Base-by-base conservation (phyloP, 1,140 invertebrate species). In the Caenorhabditis latens region DNA sequence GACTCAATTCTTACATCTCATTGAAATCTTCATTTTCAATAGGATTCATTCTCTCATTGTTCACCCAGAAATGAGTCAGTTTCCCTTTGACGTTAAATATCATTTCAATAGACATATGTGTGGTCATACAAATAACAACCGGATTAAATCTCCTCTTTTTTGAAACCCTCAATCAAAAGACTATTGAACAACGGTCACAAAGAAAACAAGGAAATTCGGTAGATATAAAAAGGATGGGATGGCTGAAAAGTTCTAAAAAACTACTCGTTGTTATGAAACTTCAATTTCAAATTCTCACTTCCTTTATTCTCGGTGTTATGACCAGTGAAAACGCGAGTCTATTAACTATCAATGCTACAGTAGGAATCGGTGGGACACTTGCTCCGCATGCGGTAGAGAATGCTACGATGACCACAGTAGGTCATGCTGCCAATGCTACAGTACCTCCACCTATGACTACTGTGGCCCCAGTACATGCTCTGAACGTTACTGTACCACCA, bases 141-240 rank as follows among this genome's bases (percentile, higher is more conserved):
- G 13, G 61, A 63, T 63, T 63, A 63, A 63, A 24, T 11, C 21
- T 14, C 61, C 21, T 63, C 32, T 63, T 58, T 3, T 58, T 4
- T 8, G 3, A 58, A 19, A 3, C 19, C 57, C 57, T 21, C 24
- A 63, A 63, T 63, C 61, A 63, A 63, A 14, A 63, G 61, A 63
- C 61, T 63, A 63, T 63, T 63, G 61, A 63, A 63, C 61, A 63
- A 32, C 24, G 61, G 24, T 63, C 24, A 32, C 9, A 63, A 40
- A 63, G 14, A 63, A 63, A 63, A 63, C 61, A 63, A 63, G 61
- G 61, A 11, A 63, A 19, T 32, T 32, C 2, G 13, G 24, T 8
- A 21, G 21, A 32, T 63, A 63, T 63, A 63, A 63, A 63, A 32
- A 2, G 24, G 61, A 14, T 32, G 32, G 0, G 32, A 2, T 32